Evolutionary conservation across 2,797 vertebrate genomes (phyloP).

Genomic region (Mustela erminea): DNA sequence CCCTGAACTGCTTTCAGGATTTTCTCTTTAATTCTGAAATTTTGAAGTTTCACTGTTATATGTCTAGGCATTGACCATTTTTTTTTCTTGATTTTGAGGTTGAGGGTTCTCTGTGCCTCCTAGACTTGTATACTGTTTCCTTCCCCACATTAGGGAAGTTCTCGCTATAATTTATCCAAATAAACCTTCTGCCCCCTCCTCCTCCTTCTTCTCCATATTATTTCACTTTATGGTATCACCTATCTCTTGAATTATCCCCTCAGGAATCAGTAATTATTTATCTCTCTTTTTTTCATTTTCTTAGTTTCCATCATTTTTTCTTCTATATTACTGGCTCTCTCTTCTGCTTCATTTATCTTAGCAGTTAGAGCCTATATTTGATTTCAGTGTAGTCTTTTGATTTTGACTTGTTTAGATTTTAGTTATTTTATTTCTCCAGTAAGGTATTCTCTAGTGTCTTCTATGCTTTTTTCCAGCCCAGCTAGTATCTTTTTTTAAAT

Average conservation of each 20-base stretch:
- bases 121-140: too few relatives aligned
- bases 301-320: not conserved
- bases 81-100: too few relatives aligned
- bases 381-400: not conserved
- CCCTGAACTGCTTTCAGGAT: too few relatives aligned
- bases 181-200: not conserved
- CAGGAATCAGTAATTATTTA: not conserved
- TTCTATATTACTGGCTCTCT: not conserved
- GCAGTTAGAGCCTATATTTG: not conserved
- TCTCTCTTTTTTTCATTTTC: not conserved
- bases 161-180: not conserved
- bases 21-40: not conserved
- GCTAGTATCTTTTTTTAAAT: too few relatives aligned
- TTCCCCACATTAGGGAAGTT: not conserved
- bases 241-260: not conserved
- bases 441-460: too few relatives aligned
- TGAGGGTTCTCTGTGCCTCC: too few relatives aligned
- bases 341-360: not conserved
- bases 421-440: too few relatives aligned
- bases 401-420: not conserved
- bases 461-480: too few relatives aligned
- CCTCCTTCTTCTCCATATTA: not conserved
- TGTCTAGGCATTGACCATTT: too few relatives aligned
- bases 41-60: not conserved
- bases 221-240: not conserved